These are phyloP conservation scores for Raphicerus campestris DNA, from an alignment of 2,113 vertebrate genomes.

Conservation along the genomic window DNA sequence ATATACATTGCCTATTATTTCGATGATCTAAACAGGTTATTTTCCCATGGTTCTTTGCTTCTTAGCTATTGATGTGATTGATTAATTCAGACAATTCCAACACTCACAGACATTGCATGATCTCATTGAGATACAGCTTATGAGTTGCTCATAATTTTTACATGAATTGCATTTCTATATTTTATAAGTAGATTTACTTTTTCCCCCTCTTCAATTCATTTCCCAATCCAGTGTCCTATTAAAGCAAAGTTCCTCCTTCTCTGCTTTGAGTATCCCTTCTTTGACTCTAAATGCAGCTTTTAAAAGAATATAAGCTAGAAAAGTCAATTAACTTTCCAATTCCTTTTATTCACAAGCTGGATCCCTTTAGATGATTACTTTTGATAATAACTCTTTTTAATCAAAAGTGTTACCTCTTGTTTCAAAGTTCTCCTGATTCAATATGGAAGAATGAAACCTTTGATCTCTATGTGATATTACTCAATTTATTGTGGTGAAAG, in stretches of 20 bases:
- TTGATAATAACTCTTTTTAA: not conserved
- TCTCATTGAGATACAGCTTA: not conserved
- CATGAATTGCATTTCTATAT: not conserved
- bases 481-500: not conserved
- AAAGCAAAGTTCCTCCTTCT: not conserved
- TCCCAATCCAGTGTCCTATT: not conserved
- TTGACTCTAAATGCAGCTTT: not conserved
- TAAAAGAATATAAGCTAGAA: not conserved
- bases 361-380: not conserved
- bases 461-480: not conserved
- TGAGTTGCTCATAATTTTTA: not conserved
- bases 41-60: not conserved
- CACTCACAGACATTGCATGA: not conserved
- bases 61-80: not conserved
- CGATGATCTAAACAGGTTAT: not conserved
- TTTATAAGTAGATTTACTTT: not conserved
- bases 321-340: not conserved
- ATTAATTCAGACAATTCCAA: not conserved
- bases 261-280: not conserved
- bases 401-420: not conserved
- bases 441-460: not conserved
- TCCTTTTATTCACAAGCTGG: not conserved
- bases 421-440: conserved; percentile 1
- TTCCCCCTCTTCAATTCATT: not conserved
- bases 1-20: not conserved